Conservation (phyloP, 2,888 invertebrate species). For the Ochropleura plecta region DNA sequence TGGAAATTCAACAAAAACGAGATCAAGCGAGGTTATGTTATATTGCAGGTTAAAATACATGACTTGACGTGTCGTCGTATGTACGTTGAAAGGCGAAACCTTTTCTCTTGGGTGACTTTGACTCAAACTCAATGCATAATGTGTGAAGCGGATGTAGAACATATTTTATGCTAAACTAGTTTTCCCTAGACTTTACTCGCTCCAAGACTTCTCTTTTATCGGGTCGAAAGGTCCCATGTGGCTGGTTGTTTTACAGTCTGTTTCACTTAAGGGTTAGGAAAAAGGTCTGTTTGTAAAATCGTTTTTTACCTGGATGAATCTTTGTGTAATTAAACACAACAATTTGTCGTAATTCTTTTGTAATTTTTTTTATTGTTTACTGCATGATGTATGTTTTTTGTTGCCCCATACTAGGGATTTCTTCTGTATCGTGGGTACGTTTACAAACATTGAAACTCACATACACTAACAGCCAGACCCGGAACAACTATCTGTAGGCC, state of each 20-base stretch:
- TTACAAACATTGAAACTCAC: too few species aligned
- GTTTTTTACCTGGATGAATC: background rate
- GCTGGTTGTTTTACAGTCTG: slow-evolving; percentile 7
- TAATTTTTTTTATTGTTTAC: background rate
- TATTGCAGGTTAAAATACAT: too few species aligned
- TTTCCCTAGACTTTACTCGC: background rate
- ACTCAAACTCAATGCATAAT: background rate
- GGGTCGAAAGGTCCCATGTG: background rate
- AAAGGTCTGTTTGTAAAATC: background rate
- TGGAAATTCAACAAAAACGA: too few species aligned
- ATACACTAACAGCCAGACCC: too few species aligned
- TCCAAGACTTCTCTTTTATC: background rate
- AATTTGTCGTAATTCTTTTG: slow-evolving; percentile 10
- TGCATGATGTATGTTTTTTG: background rate
- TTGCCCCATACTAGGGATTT: too few species aligned
- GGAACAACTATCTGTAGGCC: too few species aligned
- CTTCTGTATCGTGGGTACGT: too few species aligned
- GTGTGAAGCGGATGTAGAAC: background rate
- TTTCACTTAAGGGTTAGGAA: background rate
- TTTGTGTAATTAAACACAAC: slow-evolving; percentile 6
- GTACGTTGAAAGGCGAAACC: slow-evolving; percentile 5
- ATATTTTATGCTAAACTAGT: slow-evolving; percentile 28
- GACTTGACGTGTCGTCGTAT: too few species aligned
- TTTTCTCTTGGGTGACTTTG: slow-evolving; percentile 8
- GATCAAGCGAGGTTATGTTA: too few species aligned